Evolutionary conservation across 2,797 vertebrate species (phyloP).

Genomic region (Octomys mimax): DNA sequence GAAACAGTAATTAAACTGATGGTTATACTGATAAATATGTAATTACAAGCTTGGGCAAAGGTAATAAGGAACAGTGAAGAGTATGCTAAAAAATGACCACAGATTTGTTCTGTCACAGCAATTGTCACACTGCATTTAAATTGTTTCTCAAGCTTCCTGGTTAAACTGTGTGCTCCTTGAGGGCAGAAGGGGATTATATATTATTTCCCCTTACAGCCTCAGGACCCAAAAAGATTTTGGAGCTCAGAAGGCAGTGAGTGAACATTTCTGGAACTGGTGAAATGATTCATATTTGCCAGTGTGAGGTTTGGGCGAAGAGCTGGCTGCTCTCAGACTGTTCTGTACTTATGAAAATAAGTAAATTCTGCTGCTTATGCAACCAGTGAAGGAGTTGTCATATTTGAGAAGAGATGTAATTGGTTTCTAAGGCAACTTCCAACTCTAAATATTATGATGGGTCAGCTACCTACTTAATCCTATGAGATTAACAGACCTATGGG

Average conservation of each 20-base stretch:
- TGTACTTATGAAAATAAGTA: neutral
- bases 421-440: neutral
- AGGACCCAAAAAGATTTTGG: neutral
- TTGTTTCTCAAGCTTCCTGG: neutral
- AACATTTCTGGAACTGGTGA: neutral
- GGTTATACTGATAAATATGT: constrained; percentile 29
- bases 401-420: neutral
- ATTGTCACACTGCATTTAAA: neutral
- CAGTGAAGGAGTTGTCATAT: neutral
- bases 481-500: neutral
- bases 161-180: neutral
- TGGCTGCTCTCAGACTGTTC: neutral
- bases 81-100: neutral
- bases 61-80: constrained; percentile 23
- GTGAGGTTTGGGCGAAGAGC: neutral
- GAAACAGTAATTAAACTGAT: constrained; percentile 41
- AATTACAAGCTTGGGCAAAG: neutral
- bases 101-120: neutral
- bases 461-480: neutral
- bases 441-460: neutral
- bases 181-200: neutral
- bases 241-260: neutral
- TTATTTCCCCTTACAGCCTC: neutral
- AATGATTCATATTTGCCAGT: neutral
- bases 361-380: neutral